A percentile compares a stretch with the other conserved stretches of the same genome.
Evolutionary conservation across 2,113 vertebrate genomes (phyloP).

Genomic region (Dromaius novaehollandiae): DNA sequence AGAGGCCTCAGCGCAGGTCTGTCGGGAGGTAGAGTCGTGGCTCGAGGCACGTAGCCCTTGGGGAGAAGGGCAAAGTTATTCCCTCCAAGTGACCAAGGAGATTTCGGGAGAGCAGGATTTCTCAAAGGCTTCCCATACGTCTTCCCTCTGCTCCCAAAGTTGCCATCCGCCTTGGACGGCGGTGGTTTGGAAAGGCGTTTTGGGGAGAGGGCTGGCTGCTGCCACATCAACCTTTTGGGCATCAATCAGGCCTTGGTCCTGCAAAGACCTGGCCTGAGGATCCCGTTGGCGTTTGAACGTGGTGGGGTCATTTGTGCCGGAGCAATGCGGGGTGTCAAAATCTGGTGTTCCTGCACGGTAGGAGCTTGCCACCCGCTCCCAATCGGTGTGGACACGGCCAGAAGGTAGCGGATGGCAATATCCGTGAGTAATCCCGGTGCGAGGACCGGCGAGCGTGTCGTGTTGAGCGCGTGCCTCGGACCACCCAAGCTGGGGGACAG

Average conservation of each 20-base stretch:
- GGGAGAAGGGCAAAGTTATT: neutral
- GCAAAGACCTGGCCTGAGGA: neutral
- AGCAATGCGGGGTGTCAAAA: neutral
- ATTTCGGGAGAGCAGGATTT: neutral
- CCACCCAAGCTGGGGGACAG: neutral
- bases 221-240: accelerated
- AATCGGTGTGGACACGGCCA: accelerated
- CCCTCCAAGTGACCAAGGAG: neutral
- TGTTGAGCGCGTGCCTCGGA: accelerated
- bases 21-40: neutral
- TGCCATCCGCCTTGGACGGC: neutral
- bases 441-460: neutral
- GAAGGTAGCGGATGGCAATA: neutral
- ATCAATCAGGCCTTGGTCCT: neutral
- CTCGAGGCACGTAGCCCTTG: neutral
- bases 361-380: neutral
- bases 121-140: neutral
- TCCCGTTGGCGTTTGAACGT: neutral
- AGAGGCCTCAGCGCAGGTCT: neutral
- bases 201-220: neutral
- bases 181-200: accelerated
- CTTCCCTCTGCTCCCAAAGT: neutral
- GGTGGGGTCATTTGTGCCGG: neutral
- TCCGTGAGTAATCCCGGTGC: neutral
- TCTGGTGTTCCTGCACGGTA: neutral